These are phyloP conservation scores for Lamellibrachia luymesi DNA, from an alignment of 1,140 invertebrate species.

Conservation along the genomic window DNA sequence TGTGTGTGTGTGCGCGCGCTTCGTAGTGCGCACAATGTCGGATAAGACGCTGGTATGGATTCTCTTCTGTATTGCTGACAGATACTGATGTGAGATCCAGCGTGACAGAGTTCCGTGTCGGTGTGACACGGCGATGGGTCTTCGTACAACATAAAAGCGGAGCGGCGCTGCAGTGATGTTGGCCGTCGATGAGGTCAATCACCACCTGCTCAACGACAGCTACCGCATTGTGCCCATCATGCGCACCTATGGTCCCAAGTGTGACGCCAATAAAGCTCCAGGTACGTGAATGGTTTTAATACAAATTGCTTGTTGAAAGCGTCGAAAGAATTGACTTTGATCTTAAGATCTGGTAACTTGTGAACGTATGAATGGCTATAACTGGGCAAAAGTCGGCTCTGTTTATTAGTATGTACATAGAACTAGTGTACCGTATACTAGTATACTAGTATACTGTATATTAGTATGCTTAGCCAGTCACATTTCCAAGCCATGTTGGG, in stretches of 20 bases:
- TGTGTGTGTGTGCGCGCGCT: neutral
- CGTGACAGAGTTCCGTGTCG: constrained; percentile 32
- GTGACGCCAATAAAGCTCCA: constrained; percentile 34
- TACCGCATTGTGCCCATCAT: constrained; percentile 31
- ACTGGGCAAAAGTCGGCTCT: too few relatives aligned
- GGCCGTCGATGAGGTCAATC: constrained; percentile 39
- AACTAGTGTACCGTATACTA: neutral
- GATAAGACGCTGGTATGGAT: neutral
- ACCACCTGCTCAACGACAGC: constrained; percentile 32
- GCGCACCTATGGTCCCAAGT: constrained; percentile 31
- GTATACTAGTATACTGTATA: neutral
- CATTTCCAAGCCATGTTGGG: too few relatives aligned
- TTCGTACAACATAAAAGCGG: constrained; percentile 36
- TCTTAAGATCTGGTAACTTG: neutral
- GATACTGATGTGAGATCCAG: neutral
- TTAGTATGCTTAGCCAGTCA: neutral
- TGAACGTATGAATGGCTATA: too few relatives aligned
- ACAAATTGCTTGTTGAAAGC: neutral
- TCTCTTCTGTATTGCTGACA: neutral
- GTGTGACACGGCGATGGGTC: constrained; percentile 28
- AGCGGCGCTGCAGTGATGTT: constrained; percentile 36
- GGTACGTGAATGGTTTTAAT: constrained; percentile 28
- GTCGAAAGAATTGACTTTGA: neutral
- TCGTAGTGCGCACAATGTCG: neutral
- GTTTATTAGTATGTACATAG: too few relatives aligned